These are phyloP conservation scores for Aphelinus certus DNA, from an alignment of 1,140 invertebrate species.

Conservation along the genomic window DNA sequence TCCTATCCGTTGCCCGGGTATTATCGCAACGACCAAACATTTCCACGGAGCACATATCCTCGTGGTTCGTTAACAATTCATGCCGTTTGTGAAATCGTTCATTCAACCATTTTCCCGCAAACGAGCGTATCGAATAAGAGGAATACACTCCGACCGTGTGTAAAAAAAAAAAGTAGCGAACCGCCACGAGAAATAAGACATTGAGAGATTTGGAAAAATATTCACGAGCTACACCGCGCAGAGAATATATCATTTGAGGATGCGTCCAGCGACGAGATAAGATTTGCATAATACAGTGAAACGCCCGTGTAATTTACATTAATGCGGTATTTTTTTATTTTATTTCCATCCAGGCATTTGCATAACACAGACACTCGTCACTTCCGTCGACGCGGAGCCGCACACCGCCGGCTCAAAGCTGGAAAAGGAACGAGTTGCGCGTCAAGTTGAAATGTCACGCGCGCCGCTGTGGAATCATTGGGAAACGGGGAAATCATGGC, in stretches of 20 bases:
- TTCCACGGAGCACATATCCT: too few species aligned
- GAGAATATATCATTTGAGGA: slow-evolving; percentile 10
- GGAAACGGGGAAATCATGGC: neutral
- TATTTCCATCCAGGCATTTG: neutral
- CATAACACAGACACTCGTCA: slow-evolving; percentile 8
- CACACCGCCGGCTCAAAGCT: neutral
- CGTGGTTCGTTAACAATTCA: too few species aligned
- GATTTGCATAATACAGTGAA: slow-evolving; percentile 22
- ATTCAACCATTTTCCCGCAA: too few species aligned
- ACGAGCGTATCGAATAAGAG: too few species aligned
- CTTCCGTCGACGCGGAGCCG: slow-evolving; percentile 5
- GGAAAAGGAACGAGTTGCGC: neutral
- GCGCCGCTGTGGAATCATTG: neutral
- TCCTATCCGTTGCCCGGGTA: neutral
- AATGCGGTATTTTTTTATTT: slow-evolving; percentile 16
- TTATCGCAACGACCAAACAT: too few species aligned
- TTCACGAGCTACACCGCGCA: neutral
- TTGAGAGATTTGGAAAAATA: neutral
- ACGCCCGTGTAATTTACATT: slow-evolving; percentile 15
- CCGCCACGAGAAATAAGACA: too few species aligned
- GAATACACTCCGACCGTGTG: too few species aligned
- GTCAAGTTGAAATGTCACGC: neutral
- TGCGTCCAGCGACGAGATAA: neutral
- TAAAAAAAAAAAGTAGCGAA: too few species aligned
- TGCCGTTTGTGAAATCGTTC: too few species aligned